phyloP scores from a whole-genome alignment of 2,797 vertebrate species.

The Acrossocheilus wenchowensis region DNA sequence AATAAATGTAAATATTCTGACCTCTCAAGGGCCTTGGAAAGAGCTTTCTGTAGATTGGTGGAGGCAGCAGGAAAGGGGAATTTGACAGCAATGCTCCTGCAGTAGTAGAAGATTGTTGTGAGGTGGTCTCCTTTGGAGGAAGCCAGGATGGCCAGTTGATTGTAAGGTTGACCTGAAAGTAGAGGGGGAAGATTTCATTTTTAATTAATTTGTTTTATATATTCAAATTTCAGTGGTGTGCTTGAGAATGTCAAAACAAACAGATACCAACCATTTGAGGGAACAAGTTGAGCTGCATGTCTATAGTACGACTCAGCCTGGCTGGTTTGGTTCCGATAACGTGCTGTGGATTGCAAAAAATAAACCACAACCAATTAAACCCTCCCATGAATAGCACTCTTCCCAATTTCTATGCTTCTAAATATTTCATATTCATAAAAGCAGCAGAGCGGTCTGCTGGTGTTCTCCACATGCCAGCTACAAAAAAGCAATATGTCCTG shows the following conservation, averaged over 20 bases:
- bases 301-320: constrained; percentile 99
- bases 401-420: not conserved
- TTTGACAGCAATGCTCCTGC: constrained; percentile 99
- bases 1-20: constrained; percentile 57
- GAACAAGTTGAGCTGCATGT: constrained; percentile 98
- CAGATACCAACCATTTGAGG: constrained; percentile 89
- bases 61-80: constrained; percentile 99
- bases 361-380: not conserved
- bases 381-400: not conserved
- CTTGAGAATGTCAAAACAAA: constrained; percentile 28
- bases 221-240: not conserved
- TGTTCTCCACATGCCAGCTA: not conserved
- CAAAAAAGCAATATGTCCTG: not conserved
- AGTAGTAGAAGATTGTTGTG: constrained; percentile 99
- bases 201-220: not conserved
- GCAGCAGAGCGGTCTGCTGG: not conserved
- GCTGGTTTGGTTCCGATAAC: constrained; percentile 86
- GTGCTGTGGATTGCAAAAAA: constrained; percentile 78
- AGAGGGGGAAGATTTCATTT: not conserved
- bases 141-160: constrained; percentile 98
- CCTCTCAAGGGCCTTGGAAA: constrained; percentile 99
- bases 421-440: not conserved
- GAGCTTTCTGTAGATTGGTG: constrained; percentile 98
- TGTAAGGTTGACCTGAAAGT: constrained; percentile 94
- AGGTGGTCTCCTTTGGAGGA: constrained; percentile 99